Evolutionary conservation across 2,113 vertebrate genomes (phyloP).

Genomic region (Fregetta grallaria): DNA sequence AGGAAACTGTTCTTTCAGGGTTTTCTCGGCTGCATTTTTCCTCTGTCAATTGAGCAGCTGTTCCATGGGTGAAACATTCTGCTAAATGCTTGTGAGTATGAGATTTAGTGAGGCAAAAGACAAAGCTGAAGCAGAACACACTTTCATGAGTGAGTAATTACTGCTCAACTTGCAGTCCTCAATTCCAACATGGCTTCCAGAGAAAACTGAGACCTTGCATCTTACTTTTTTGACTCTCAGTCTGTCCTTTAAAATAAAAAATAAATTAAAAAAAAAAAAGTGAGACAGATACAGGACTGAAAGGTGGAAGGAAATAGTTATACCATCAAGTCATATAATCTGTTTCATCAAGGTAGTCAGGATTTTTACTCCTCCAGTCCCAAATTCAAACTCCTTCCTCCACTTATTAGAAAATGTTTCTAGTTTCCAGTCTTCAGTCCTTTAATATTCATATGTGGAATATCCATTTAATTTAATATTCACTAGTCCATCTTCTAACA

Average conservation of each 20-base stretch:
- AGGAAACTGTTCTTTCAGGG: neutral
- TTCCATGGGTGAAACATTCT: neutral
- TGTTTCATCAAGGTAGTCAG: neutral
- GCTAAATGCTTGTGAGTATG: neutral
- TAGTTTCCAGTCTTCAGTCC: neutral
- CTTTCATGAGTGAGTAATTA: neutral
- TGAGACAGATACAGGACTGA: neutral
- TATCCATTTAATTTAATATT: neutral
- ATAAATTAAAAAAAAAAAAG: too few species aligned
- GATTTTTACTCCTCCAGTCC: neutral
- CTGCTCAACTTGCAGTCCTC: neutral
- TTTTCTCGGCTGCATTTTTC: neutral
- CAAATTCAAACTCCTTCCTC: neutral
- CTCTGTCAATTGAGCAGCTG: neutral
- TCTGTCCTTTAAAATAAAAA: neutral
- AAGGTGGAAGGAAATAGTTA: neutral
- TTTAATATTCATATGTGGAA: neutral
- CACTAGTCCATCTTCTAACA: neutral
- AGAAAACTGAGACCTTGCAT: neutral
- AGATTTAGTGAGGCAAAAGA: neutral
- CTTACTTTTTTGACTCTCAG: neutral
- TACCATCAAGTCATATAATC: neutral
- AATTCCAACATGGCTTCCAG: neutral
- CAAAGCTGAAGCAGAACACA: neutral
- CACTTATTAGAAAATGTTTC: neutral